Percentiles rank a stretch among this genome's conserved stretches.
These are phyloP conservation scores for Hemichromis elongatus DNA, from an alignment of 2,113 vertebrate genomes.

Conservation along the genomic window DNA sequence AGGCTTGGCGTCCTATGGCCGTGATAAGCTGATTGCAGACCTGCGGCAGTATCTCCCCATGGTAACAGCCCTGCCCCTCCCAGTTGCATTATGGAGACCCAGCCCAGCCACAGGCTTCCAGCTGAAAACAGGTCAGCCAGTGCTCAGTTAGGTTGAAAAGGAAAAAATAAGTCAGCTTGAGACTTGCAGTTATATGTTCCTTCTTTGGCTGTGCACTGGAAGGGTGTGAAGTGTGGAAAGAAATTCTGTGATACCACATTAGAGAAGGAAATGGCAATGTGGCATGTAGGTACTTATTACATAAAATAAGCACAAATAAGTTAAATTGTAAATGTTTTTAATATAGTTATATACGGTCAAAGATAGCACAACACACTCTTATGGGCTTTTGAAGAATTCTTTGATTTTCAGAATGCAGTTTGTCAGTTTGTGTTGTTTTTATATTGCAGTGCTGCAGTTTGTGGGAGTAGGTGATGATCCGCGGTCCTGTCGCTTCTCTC, in stretches of 20 bases:
- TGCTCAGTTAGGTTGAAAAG: slow-evolving; percentile 13
- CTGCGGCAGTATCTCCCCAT: slow-evolving; percentile 83
- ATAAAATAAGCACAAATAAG: not conserved
- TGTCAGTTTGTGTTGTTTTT: not conserved
- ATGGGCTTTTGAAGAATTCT: not conserved
- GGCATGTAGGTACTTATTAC: not conserved
- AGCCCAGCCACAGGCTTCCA: slow-evolving; percentile 81
- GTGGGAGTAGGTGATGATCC: slow-evolving; percentile 86
- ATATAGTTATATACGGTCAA: not conserved
- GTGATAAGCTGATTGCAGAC: slow-evolving; percentile 85
- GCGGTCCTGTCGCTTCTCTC: slow-evolving; percentile 88
- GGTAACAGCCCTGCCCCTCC: slow-evolving; percentile 83
- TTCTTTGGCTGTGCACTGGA: not conserved
- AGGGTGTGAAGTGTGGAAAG: not conserved
- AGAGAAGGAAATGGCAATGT: not conserved
- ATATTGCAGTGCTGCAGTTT: slow-evolving; percentile 88
- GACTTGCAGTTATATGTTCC: not conserved
- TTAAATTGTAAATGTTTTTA: not conserved
- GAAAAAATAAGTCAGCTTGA: slow-evolving; percentile 2
- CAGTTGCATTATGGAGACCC: slow-evolving; percentile 81
- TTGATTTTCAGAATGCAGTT: not conserved
- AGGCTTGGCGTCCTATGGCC: slow-evolving; percentile 78
- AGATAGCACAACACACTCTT: not conserved
- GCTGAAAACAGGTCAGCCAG: slow-evolving; percentile 88
- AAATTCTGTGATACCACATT: not conserved